Evolutionary conservation across 2,797 vertebrate species (phyloP).

Genomic region (Numenius phaeopus): DNA sequence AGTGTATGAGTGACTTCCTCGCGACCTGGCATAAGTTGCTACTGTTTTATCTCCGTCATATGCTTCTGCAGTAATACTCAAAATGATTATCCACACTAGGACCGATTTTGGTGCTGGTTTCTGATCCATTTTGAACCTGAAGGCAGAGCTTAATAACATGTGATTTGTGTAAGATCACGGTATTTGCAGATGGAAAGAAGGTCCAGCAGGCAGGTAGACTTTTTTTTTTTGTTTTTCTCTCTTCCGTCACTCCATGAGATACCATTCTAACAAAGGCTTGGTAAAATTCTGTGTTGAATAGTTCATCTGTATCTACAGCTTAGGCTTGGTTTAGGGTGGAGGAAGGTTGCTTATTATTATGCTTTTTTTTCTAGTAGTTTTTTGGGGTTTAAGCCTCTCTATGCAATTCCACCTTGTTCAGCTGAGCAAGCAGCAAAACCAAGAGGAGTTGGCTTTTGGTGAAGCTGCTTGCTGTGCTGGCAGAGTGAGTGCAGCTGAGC

Average conservation of each 20-base stretch:
- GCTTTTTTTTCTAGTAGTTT: neutral
- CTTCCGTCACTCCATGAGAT: neutral
- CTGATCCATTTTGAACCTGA: neutral
- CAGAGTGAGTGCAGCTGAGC: neutral
- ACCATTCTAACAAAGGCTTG: neutral
- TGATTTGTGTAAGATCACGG: neutral
- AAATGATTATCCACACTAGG: neutral
- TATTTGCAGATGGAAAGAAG: neutral
- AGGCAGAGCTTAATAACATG: neutral
- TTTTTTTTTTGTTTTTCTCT: too few species aligned
- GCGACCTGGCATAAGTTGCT: neutral
- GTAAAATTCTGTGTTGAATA: neutral
- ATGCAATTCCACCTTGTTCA: neutral
- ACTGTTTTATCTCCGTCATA: rapidly evolving
- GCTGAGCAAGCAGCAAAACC: neutral
- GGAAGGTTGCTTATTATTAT: neutral
- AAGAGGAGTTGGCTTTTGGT: neutral
- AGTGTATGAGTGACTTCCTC: neutral
- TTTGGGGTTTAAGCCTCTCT: neutral
- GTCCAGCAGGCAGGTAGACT: too few species aligned
- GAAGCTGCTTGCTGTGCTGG: neutral
- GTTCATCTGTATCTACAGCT: neutral
- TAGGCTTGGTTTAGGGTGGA: neutral
- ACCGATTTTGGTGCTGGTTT: neutral
- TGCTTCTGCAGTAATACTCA: neutral